Percentiles rank a stretch among this genome's conserved stretches.
Evolutionary conservation across 2,797 vertebrate genomes (phyloP).

Genomic region (Mionectes olivaceus): DNA sequence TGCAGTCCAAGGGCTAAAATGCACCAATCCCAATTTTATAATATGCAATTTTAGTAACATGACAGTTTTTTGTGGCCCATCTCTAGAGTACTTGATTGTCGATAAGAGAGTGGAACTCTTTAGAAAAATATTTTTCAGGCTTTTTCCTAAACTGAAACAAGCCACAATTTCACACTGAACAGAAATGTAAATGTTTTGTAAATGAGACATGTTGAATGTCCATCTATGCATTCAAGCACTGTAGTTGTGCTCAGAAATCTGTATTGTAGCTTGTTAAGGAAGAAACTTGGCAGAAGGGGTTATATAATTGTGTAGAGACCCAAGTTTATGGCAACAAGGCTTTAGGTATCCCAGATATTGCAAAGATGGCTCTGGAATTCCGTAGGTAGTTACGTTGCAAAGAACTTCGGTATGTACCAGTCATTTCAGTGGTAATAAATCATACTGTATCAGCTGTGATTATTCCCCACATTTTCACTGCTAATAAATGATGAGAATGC

Average conservation of each 20-base stretch:
- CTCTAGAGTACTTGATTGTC: not conserved
- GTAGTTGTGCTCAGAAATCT: not conserved
- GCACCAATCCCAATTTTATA: not conserved
- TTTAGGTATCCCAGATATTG: not conserved
- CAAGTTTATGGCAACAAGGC: not conserved
- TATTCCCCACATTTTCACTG: not conserved
- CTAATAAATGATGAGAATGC: not conserved
- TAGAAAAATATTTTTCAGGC: not conserved
- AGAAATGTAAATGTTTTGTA: not conserved
- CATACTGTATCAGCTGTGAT: not conserved
- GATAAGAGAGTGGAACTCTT: not conserved
- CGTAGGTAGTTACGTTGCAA: not conserved
- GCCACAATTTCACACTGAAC: not conserved
- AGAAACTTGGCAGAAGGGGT: not conserved
- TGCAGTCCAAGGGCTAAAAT: not conserved
- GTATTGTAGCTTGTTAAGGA: not conserved
- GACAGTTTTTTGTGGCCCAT: not conserved
- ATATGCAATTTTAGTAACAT: not conserved
- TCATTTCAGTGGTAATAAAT: not conserved
- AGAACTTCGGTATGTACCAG: not conserved
- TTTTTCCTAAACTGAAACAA: not conserved
- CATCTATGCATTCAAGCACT: not conserved
- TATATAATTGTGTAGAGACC: not conserved
- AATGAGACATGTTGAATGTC: not conserved
- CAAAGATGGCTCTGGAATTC: not conserved